These are phyloP conservation scores for Conistra vaccinii DNA, from an alignment of 2,888 invertebrate species.

Conservation along the genomic window DNA sequence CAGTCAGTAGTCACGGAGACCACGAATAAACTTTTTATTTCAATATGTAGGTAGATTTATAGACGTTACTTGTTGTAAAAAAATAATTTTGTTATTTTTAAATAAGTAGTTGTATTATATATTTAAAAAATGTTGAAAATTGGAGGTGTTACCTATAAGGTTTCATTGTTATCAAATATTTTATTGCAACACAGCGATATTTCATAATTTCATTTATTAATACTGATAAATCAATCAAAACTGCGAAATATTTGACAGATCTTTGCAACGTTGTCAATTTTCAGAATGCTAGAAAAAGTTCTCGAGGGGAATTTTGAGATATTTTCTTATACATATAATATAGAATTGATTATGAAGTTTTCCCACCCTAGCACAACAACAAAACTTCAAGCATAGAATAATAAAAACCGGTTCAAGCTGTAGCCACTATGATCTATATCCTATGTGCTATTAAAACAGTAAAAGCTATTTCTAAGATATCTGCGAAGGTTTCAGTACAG, in stretches of 20 bases:
- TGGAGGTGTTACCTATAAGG: background rate
- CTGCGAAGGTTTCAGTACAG: slow-evolving; percentile 1
- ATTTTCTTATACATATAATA: background rate
- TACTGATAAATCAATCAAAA: background rate
- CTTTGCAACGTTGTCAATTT: background rate
- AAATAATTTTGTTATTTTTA: background rate
- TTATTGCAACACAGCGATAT: too few species aligned
- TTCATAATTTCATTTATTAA: background rate
- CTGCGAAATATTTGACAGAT: background rate
- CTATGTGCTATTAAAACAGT: background rate
- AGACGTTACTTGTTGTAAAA: too few species aligned
- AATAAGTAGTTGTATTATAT: background rate
- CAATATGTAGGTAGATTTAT: background rate
- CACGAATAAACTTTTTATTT: background rate
- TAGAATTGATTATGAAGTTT: background rate
- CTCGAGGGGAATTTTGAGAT: background rate
- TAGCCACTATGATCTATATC: background rate
- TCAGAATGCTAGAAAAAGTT: background rate
- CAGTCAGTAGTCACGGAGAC: too few species aligned
- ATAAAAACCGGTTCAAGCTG: background rate
- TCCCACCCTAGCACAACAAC: background rate
- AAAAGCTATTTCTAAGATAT: background rate
- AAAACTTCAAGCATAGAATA: background rate
- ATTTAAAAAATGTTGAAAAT: background rate
- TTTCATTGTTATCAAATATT: background rate